Base-by-base conservation (phyloP, 1,140 invertebrate species). In the Caenorhabditis inopinata region DNA sequence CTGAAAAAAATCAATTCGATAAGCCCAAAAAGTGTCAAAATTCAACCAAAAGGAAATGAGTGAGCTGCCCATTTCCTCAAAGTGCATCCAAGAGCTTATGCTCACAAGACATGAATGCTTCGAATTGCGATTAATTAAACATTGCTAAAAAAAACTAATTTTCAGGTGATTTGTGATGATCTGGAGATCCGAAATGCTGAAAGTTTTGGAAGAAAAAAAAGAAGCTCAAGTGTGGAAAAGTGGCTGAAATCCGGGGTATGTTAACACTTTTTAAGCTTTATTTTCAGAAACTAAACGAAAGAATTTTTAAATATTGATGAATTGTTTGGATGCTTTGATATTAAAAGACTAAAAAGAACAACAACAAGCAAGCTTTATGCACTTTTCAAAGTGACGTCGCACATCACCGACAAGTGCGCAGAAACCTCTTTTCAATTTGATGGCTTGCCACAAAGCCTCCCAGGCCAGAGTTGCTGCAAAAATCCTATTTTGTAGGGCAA, bases 131-230 rank as follows among this genome's bases (percentile, higher is more conserved):
- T 27, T 16, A 25, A 25, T 9, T n/a, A 7, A 68, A 18, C 18
- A 68, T 11, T 27, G 25, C 1, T 18, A 51, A 51, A 51, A 76
- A 23, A 3, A 25, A 5, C 2, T 38, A 12, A 35, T 29, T 78
- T 78, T 62, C 45, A 78, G 76, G 76, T 78, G 6, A 53, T 78
- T 18, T 78, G 76, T 46, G 76, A 78, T 29, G 51, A 68, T 68
- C 38, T 68, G 58, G 58, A 68, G 38, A 42, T 68, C 23, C 58
- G 51, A 45, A 78, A 78, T 62, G 32, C 29, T 27, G 35, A 68
- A 5, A 78, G 76, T 46, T 78, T 45, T 18, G 76, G 76, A 38
- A 78, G 76, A 23, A 78, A 78, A 42, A 78, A 68, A 25, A 23
- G 76, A 27, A 78, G 51, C 46, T 42, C 76, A 14, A 78, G 23